A percentile compares a stretch with the other conserved stretches of the same genome.
Conservation (phyloP, 2,113 vertebrate genomes). For the Microcebus ravelobensis region DNA sequence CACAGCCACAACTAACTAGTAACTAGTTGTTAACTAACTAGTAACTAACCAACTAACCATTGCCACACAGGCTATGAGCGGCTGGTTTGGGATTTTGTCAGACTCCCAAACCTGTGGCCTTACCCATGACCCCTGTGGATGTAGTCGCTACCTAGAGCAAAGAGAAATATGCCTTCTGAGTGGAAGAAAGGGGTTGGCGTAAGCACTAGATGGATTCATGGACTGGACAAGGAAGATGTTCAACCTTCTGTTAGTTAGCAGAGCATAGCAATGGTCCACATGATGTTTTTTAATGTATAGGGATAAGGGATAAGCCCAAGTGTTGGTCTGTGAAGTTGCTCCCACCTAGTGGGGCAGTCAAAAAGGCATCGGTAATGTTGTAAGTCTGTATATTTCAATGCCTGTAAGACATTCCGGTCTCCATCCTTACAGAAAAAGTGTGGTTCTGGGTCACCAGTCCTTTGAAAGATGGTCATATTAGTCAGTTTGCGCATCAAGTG, state of each 20-base stretch:
- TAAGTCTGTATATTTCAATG: not conserved
- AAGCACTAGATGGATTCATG: not conserved
- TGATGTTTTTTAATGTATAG: not conserved
- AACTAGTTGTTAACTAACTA: too few relatives aligned
- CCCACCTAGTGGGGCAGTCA: not conserved
- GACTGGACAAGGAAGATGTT: not conserved
- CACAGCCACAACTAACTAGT: too few relatives aligned
- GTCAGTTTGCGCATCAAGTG: constrained; percentile 67
- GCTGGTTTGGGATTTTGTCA: not conserved
- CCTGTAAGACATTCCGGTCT: not conserved
- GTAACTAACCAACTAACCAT: too few relatives aligned
- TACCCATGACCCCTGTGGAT: not conserved
- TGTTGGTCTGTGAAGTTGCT: not conserved
- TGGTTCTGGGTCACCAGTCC: constrained; percentile 15
- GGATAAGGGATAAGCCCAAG: not conserved
- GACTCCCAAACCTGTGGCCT: not conserved
- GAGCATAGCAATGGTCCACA: not conserved
- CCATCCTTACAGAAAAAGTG: not conserved
- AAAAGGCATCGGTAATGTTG: not conserved
- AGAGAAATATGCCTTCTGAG: not conserved
- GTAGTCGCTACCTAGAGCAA: not conserved
- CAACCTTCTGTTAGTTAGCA: not conserved
- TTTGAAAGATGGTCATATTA: constrained; percentile 59
- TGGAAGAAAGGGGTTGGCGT: not conserved
- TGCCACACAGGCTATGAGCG: not conserved